Percentiles rank a stretch among this genome's conserved stretches.
phyloP scores from a whole-genome alignment of 2,888 invertebrate species.

The Ceriagrion tenellum region DNA sequence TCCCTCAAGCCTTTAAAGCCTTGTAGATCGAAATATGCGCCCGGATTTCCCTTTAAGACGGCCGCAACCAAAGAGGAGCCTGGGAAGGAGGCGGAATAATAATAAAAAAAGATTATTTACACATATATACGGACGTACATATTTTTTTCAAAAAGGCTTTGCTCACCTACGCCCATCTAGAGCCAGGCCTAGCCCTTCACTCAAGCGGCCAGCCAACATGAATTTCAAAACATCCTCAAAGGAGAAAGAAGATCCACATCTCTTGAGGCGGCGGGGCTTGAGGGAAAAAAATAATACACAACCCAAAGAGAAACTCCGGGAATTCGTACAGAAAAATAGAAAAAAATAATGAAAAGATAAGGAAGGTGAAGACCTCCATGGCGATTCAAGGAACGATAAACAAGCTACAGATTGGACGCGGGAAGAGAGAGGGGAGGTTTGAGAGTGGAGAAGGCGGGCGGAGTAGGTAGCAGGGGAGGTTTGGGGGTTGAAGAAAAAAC shows the following conservation, averaged over 20 bases:
- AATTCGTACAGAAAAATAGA: background rate
- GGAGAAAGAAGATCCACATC: background rate
- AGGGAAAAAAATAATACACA: background rate
- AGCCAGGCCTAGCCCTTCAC: background rate
- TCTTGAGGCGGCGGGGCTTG: background rate
- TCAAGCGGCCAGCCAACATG: conserved; percentile 16
- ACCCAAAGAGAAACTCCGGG: background rate
- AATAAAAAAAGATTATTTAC: background rate
- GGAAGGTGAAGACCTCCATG: conserved; percentile 3
- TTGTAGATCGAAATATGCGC: background rate
- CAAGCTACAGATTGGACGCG: conserved; percentile 14
- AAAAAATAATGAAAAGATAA: background rate
- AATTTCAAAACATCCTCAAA: conserved; percentile 39
- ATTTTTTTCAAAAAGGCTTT: background rate
- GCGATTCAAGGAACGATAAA: conserved; percentile 31
- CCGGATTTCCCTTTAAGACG: background rate
- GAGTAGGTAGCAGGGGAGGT: background rate
- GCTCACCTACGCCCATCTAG: conserved; percentile 13
- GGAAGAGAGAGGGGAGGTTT: too few relatives aligned
- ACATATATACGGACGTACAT: background rate
- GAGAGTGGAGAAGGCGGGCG: background rate
- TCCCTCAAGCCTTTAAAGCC: background rate
- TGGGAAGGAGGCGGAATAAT: background rate
- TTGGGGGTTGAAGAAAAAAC: background rate
- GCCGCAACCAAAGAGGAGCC: background rate